Evolutionary conservation across 2,113 vertebrate genomes (phyloP).

Genomic region (Syngnathus typhle): DNA sequence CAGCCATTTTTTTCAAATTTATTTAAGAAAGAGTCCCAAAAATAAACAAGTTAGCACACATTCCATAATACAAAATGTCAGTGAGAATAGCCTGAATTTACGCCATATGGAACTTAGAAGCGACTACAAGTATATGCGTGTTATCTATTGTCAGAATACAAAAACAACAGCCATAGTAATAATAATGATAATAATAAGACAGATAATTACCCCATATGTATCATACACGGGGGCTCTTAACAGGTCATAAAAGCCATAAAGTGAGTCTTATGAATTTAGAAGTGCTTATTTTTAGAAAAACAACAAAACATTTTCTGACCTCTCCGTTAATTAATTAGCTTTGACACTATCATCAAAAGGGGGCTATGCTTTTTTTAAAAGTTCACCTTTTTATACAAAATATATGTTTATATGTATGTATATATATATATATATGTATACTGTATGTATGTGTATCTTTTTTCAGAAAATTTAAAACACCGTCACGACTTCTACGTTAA

Average conservation of each 20-base stretch:
- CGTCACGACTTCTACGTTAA: slow-evolving; percentile 58
- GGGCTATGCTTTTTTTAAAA: slow-evolving; percentile 37
- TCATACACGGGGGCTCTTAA: slow-evolving; percentile 18
- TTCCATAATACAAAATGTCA: slow-evolving; percentile 75
- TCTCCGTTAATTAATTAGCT: slow-evolving; percentile 17
- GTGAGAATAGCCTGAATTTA: slow-evolving; percentile 62
- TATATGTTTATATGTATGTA: slow-evolving; percentile 63
- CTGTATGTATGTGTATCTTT: slow-evolving; percentile 39
- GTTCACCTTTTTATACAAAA: slow-evolving; percentile 61
- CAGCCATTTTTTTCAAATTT: slow-evolving; percentile 69
- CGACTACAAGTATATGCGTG: slow-evolving; percentile 35
- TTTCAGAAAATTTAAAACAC: slow-evolving; percentile 50
- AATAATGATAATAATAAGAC: slow-evolving; percentile 35
- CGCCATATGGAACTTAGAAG: slow-evolving; percentile 55
- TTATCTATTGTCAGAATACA: slow-evolving; percentile 47
- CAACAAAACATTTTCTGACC: not conserved
- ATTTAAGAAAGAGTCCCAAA: slow-evolving; percentile 72
- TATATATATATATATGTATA: slow-evolving; percentile 29
- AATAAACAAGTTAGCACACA: slow-evolving; percentile 77
- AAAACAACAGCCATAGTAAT: slow-evolving; percentile 50
- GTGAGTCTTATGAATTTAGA: slow-evolving; percentile 20
- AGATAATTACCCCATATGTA: slow-evolving; percentile 17
- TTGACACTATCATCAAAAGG: slow-evolving; percentile 19
- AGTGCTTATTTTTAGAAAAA: slow-evolving; percentile 21
- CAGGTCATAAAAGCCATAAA: slow-evolving; percentile 23